These are phyloP conservation scores for Papilio gigon DNA, from an alignment of 2,888 invertebrate species.

Conservation along the genomic window DNA sequence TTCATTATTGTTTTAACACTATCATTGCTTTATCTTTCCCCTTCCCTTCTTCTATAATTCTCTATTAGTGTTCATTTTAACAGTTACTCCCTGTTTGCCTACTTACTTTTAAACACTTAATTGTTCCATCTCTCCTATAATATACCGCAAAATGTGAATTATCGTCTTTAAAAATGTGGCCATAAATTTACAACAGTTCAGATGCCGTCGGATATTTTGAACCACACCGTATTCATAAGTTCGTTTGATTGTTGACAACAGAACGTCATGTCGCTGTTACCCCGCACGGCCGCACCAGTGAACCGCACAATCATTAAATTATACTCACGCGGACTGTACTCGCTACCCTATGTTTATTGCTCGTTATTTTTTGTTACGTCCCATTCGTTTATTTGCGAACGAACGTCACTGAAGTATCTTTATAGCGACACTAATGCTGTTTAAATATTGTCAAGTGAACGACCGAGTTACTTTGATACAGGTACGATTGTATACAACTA, in stretches of 20 bases:
- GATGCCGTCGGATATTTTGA: neutral
- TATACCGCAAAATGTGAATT: neutral
- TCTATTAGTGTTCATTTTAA: too few relatives aligned
- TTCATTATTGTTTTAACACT: too few relatives aligned
- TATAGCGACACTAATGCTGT: constrained; percentile 40
- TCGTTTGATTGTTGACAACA: constrained; percentile 52
- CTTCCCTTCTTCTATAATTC: neutral
- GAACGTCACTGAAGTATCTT: constrained; percentile 58
- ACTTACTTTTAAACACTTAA: too few relatives aligned
- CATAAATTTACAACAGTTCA: neutral
- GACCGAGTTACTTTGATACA: constrained; percentile 30
- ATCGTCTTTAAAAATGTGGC: neutral
- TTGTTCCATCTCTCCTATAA: neutral
- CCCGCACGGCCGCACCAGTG: constrained; percentile 32
- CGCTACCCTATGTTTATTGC: constrained; percentile 62
- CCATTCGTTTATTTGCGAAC: constrained; percentile 53
- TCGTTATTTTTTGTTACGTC: constrained; percentile 62
- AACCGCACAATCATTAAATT: constrained; percentile 36
- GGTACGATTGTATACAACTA: constrained; percentile 1
- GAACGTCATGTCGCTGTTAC: constrained; percentile 36
- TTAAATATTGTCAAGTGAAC: constrained; percentile 40
- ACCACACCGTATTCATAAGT: constrained; percentile 54
- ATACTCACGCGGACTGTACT: constrained; percentile 48
- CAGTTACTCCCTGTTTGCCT: too few relatives aligned
- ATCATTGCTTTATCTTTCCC: too few relatives aligned